A percentile compares a stretch with the other conserved stretches of the same genome.
These are phyloP conservation scores for Pissodes strobi DNA, from an alignment of 1,140 invertebrate genomes.

Conservation along the genomic window DNA sequence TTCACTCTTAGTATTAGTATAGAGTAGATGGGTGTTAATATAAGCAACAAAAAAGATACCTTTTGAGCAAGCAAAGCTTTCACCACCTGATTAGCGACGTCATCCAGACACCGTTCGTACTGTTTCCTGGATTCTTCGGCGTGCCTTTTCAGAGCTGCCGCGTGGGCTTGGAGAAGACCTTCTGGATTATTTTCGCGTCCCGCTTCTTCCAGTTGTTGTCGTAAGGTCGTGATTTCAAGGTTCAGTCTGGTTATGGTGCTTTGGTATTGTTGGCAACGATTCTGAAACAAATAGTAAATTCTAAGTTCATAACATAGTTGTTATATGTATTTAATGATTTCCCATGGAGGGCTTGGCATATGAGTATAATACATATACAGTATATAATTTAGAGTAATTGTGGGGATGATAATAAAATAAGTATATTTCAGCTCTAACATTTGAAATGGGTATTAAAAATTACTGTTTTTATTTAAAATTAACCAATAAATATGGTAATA, in stretches of 20 bases:
- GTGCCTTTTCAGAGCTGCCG: conserved; percentile 57
- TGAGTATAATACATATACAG: too few relatives aligned
- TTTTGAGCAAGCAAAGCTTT: conserved; percentile 81
- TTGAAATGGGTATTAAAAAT: too few relatives aligned
- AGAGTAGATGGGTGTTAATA: neutral
- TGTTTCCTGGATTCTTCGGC: conserved; percentile 69
- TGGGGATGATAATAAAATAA: too few relatives aligned
- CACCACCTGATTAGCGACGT: conserved; percentile 80
- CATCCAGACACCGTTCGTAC: conserved; percentile 76
- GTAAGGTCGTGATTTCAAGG: conserved; percentile 75
- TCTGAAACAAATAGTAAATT: conserved; percentile 58
- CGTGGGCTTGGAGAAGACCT: conserved; percentile 60
- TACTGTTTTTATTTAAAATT: too few relatives aligned
- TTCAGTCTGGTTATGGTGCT: conserved; percentile 70
- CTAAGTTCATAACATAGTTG: neutral
- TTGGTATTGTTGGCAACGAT: conserved; percentile 74
- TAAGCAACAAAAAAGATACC: too few relatives aligned
- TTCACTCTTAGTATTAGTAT: neutral
- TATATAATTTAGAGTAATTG: too few relatives aligned
- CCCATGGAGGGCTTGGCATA: too few relatives aligned
- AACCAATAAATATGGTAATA: too few relatives aligned
- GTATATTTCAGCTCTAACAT: too few relatives aligned
- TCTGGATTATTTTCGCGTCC: conserved; percentile 63
- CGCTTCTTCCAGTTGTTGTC: conserved; percentile 65
- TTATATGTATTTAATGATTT: too few relatives aligned